Base-by-base conservation (phyloP, 2,113 vertebrate species). In the Leuciscus idus region DNA sequence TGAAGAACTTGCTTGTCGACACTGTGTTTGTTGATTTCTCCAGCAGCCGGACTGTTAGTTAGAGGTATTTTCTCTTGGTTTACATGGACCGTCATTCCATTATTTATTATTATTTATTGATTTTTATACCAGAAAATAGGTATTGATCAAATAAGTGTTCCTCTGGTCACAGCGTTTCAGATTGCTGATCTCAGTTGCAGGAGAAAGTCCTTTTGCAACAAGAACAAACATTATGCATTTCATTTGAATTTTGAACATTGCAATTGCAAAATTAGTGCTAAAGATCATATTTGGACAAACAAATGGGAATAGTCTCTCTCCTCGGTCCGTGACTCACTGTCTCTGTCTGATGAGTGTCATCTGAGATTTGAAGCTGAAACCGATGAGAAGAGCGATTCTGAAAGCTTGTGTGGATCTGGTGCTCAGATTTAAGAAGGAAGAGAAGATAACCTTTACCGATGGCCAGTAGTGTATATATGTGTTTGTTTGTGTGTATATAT, bases 191-290 rank as follows among this genome's bases (percentile, higher is more conserved):
- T 28, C 28, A 66, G 28, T 2, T 15, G 28, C 2, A 13, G 62
- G 62, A 66, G 62, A 30, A 66, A 66, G 62, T 66, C 13, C 62
- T 19, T 1, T 52, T 55, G 74, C 15, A 76, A 23, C 6, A 57
- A 6, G 5, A 57, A 57, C 55, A 19, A 57, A 57, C 17, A 55
- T 77, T 11, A 55, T 5, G 6, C 19, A 57, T 57, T 78, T 57
- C 7, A 33, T 36, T 57, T 36, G 50, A 52, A 43, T 43, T 23
- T 50, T 50, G 76, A 11, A 59, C 30, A 23, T 39, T 39, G 30
- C 30, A 39, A 36, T 76, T 76, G 74, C 74, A 52, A 52, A 78
- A 78, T 78, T n/a, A 78, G 52, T 59, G 19, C 9, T 6, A 57
- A 78, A 78, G 19, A 23, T 78, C 33, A 23, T 19, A 36, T 57